phyloP scores from a whole-genome alignment of 2,797 vertebrate species.

The Anguilla pacifica region DNA sequence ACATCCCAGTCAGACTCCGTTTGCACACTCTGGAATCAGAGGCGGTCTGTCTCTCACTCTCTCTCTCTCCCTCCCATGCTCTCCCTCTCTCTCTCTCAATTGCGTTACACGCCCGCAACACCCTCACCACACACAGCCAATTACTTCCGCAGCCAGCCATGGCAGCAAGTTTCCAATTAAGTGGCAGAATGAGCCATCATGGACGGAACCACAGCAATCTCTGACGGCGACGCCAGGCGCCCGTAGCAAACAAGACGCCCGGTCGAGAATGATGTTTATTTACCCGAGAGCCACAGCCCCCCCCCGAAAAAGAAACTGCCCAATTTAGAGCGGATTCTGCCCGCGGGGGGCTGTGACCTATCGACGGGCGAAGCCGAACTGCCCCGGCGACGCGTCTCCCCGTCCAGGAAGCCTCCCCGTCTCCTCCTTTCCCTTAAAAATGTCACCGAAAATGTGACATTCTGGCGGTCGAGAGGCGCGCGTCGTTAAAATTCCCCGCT shows the following conservation, averaged over 20 bases:
- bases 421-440: not conserved
- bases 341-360: not conserved
- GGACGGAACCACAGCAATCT: constrained; percentile 31
- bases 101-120: constrained; percentile 3
- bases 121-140: constrained; percentile 41
- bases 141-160: constrained; percentile 50
- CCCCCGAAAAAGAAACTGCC: not conserved
- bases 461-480: not conserved
- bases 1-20: not conserved
- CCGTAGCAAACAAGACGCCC: not conserved
- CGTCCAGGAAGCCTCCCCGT: not conserved
- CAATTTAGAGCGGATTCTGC: not conserved
- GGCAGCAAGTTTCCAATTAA: constrained; percentile 51
- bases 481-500: not conserved
- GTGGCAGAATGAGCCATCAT: constrained; percentile 25
- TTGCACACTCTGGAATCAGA: not conserved
- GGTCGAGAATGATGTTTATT: not conserved
- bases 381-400: not conserved
- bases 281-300: not conserved
- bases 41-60: not conserved
- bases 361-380: not conserved
- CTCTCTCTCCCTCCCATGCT: not conserved
- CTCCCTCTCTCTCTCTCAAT: not conserved
- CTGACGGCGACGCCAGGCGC: not conserved
- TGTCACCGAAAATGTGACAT: not conserved